Percentiles rank a stretch among this genome's conserved stretches.
phyloP scores from a whole-genome alignment of 2,797 vertebrate species.

The Myripristis jacobus region DNA sequence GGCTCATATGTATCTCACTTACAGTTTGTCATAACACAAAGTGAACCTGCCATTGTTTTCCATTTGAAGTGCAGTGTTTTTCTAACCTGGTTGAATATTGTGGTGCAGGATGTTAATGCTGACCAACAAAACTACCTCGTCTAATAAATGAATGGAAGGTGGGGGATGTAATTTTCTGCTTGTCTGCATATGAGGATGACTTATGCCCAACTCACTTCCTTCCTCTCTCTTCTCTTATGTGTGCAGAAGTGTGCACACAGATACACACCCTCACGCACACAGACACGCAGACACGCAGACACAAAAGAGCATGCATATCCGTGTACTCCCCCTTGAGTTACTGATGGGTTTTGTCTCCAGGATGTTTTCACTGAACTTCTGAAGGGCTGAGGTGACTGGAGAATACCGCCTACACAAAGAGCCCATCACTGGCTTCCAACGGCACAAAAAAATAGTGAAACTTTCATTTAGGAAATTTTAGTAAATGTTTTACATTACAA shows the following conservation, averaged over 20 bases:
- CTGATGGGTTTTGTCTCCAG: slow-evolving; percentile 42
- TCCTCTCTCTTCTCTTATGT: slow-evolving; percentile 53
- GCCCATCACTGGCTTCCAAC: slow-evolving; percentile 30
- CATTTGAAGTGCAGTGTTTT: slow-evolving; percentile 20
- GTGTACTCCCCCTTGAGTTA: slow-evolving; percentile 25
- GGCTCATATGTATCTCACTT: slow-evolving; percentile 17
- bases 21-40: slow-evolving; percentile 13
- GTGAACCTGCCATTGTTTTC: not conserved
- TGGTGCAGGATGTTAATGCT: slow-evolving; percentile 70
- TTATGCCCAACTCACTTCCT: slow-evolving; percentile 76
- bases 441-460: slow-evolving; percentile 17
- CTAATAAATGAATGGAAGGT: slow-evolving; percentile 80
- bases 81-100: slow-evolving; percentile 54
- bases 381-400: slow-evolving; percentile 53
- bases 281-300: not conserved
- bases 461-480: slow-evolving; percentile 51
- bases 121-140: slow-evolving; percentile 82
- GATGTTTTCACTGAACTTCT: slow-evolving; percentile 46
- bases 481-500: slow-evolving; percentile 8
- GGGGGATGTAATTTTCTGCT: slow-evolving; percentile 85
- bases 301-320: slow-evolving; percentile 9
- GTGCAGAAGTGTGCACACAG: slow-evolving; percentile 33
- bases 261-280: slow-evolving; percentile 19
- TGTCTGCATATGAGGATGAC: slow-evolving; percentile 85
- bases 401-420: slow-evolving; percentile 23